Evolutionary conservation across 2,888 invertebrate genomes (phyloP).

Genomic region (Leptinotarsa rubiginosa): DNA sequence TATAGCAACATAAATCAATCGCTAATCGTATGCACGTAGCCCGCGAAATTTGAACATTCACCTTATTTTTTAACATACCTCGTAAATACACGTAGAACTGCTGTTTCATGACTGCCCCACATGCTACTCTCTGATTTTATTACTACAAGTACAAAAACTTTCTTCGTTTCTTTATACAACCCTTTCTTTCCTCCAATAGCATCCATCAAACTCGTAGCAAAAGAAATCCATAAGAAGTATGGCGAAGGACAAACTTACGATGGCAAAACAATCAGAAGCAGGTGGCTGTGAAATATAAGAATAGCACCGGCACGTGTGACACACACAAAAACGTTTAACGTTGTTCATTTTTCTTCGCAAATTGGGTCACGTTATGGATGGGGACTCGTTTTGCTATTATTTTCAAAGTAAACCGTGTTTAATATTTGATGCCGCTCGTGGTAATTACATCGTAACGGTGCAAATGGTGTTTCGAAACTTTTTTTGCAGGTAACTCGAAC

Average conservation of each 20-base stretch:
- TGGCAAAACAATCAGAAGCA: conserved; percentile 61
- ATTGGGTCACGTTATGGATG: conserved; percentile 40
- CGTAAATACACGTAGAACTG: neutral
- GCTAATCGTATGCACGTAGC: no score
- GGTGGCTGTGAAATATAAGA: conserved; percentile 62
- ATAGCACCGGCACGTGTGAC: conserved; percentile 58
- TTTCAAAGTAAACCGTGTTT: conserved; percentile 3
- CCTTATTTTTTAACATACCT: no score
- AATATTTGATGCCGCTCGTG: neutral
- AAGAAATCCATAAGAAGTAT: conserved; percentile 39
- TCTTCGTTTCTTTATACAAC: conserved; percentile 32
- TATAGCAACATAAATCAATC: no score
- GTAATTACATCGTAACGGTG: conserved; percentile 8
- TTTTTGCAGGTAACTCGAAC: neutral
- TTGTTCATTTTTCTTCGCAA: conserved; percentile 46
- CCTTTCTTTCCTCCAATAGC: conserved; percentile 34
- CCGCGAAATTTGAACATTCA: no score
- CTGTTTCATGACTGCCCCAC: neutral
- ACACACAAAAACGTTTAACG: conserved; percentile 51
- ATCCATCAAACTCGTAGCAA: conserved; percentile 52
- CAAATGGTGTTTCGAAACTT: conserved; percentile 4
- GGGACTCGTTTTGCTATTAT: conserved; percentile 31
- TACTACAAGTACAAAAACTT: conserved; percentile 19
- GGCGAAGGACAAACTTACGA: conserved; percentile 54
- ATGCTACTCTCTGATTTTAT: conserved; percentile 5